Evolutionary conservation across 2,888 invertebrate species (phyloP).

Genomic region (Gastrophysa polygoni): DNA sequence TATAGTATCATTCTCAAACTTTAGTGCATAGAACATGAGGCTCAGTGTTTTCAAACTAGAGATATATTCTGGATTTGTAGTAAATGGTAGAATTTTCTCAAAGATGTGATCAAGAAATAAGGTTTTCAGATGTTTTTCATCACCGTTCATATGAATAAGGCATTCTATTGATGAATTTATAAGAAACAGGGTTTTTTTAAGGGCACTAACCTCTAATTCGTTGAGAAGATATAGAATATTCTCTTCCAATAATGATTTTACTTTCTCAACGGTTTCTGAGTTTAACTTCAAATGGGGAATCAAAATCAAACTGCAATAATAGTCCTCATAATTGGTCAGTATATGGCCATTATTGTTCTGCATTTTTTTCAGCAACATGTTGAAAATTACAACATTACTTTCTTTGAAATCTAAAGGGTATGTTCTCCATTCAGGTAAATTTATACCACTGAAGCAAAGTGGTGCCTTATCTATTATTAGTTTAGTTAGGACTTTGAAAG

Average conservation of each 20-base stretch:
- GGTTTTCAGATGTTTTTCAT: constrained; percentile 39
- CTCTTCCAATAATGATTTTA: constrained; percentile 39
- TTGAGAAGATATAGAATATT: constrained; percentile 13
- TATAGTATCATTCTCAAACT: constrained; percentile 57
- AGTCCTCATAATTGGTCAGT: constrained; percentile 56
- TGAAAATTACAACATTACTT: constrained; percentile 56
- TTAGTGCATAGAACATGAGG: constrained; percentile 62
- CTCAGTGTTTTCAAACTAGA: constrained; percentile 63
- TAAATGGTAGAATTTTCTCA: constrained; percentile 59
- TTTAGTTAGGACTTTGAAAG: constrained; percentile 68
- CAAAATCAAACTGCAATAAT: constrained; percentile 62
- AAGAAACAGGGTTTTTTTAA: constrained; percentile 59
- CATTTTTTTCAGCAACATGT: constrained; percentile 55
- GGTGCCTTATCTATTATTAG: constrained; percentile 72
- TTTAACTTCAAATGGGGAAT: constrained; percentile 63
- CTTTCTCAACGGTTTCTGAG: constrained; percentile 44
- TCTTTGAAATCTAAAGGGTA: constrained; percentile 67
- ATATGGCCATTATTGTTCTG: constrained; percentile 55
- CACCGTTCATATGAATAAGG: constrained; percentile 60
- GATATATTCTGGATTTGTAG: constrained; percentile 59
- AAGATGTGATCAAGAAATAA: constrained; percentile 55
- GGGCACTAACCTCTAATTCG: constrained; percentile 8
- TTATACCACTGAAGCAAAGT: constrained; percentile 65
- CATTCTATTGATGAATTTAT: constrained; percentile 66
- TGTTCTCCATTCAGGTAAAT: constrained; percentile 67